Evolutionary conservation across 2,888 invertebrate genomes (phyloP), one percentile per base, ranked within the genome.

Genomic region (Synergus umbraculus): DNA sequence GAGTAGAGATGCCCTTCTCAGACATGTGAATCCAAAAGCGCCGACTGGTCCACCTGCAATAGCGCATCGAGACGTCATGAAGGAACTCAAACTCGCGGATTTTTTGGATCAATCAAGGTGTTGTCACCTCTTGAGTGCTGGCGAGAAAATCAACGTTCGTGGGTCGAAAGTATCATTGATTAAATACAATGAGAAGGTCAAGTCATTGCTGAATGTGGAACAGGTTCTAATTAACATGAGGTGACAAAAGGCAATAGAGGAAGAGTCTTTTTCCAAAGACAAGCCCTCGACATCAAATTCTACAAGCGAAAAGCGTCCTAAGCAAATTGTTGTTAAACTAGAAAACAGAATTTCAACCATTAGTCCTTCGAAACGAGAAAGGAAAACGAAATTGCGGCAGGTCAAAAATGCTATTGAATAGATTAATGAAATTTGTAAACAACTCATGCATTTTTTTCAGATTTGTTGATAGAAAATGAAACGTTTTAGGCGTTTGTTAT

Each of bases 171-270:
- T 97, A 86, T 95, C 96, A 77, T 94, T 97, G 79, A 95, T 97
- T 85, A 95, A 96, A 90, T 97, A 97, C 93, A 97, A 97, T 87
- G 97, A 97, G 89, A 96, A 95, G 91, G 96, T 97, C 85, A 94
- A 95, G 88, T 96, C 96, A 92, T 94, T 97, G 90, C 94, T 97
- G 88, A 96, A 96, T 91, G 96, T 97, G 81, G 97, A 97, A 93
- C 95, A 95, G 83, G 95, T 96, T 84, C 93, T 95, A 85, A 95
- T 97, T 92, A 91, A 91, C 82, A 90, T 92, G 78, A 93, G 94
- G 93, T 94, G 94, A 94, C 94, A 92, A 83, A 88, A 91, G 88
- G 87, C 85, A 77, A 64, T 80, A 41, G 89, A 89, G 87, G 87
- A 84, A 84, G 83, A 82, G 60, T 60, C 76, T 29, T 67, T 80